Percentiles rank a stretch among this genome's conserved stretches.
These are phyloP conservation scores for Pollenia griseotomentosa DNA, from an alignment of 2,888 invertebrate genomes.

Conservation along the genomic window DNA sequence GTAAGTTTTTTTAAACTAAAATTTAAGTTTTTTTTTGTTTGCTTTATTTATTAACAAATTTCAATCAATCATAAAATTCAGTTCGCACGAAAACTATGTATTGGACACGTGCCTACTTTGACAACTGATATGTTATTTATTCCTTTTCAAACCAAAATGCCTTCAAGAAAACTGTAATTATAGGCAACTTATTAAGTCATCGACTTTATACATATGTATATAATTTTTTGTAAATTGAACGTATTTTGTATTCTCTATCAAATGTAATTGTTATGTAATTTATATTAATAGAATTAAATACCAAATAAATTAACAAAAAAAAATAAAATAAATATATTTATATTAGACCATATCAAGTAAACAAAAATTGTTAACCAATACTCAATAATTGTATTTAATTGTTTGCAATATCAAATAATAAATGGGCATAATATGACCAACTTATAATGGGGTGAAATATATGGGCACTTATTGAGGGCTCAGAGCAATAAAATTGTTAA, in stretches of 20 bases:
- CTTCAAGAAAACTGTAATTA: conserved; percentile 7
- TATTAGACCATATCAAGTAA: conserved; percentile 17
- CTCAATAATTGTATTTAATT: conserved; percentile 44
- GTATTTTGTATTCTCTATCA: conserved; percentile 27
- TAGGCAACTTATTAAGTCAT: conserved; percentile 37
- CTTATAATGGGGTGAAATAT: not conserved
- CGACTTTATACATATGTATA: not conserved
- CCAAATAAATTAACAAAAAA: conserved; percentile 47
- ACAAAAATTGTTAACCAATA: conserved; percentile 20
- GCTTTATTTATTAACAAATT: not conserved
- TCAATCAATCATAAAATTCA: not conserved
- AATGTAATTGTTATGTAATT: conserved; percentile 52
- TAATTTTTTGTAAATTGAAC: not conserved
- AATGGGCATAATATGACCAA: conserved; percentile 32
- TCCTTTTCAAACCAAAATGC: conserved; percentile 4
- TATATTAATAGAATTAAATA: conserved; percentile 41
- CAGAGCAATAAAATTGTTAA: too few species aligned
- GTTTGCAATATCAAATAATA: conserved; percentile 13
- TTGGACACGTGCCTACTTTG: not conserved
- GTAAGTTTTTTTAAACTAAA: too few species aligned
- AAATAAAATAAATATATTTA: conserved; percentile 32
- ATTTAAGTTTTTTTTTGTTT: not conserved
- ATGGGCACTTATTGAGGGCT: too few species aligned
- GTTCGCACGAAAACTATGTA: not conserved
- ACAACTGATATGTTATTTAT: not conserved